Percentiles rank a stretch among this genome's conserved stretches.
Conservation (phyloP, 2,888 invertebrate genomes). For the Dioctria linearis region DNA sequence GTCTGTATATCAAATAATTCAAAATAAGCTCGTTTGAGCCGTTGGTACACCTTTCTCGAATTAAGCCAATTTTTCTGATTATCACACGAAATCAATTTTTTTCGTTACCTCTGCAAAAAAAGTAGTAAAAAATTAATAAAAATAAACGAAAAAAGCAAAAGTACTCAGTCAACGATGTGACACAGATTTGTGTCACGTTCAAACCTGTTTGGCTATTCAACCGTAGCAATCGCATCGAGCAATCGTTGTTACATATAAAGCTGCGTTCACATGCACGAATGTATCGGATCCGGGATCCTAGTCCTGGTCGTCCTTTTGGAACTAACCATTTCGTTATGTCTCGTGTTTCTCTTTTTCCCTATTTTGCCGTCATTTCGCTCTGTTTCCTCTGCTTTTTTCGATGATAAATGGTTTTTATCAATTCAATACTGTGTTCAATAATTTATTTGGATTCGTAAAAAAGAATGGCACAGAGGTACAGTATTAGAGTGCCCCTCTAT, state of each 20-base stretch:
- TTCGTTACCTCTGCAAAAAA: too few species aligned
- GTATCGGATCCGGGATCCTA: background rate
- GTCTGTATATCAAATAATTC: too few species aligned
- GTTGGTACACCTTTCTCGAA: too few species aligned
- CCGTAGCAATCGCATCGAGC: slow-evolving; percentile 31
- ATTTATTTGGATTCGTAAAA: slow-evolving; percentile 27
- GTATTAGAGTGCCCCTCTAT: slow-evolving; percentile 19
- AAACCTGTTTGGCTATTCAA: slow-evolving; percentile 30
- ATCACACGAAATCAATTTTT: slow-evolving; percentile 15
- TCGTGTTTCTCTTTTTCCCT: slow-evolving; percentile 32
- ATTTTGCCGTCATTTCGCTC: slow-evolving; percentile 37
- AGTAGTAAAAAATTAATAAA: too few species aligned
- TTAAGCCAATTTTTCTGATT: background rate
- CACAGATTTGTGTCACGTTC: slow-evolving; percentile 43
- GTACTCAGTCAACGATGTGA: slow-evolving; percentile 19
- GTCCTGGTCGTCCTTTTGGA: background rate
- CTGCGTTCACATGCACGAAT: slow-evolving; percentile 21
- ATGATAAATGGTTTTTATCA: slow-evolving; percentile 43
- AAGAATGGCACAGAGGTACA: slow-evolving; percentile 9
- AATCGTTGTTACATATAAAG: slow-evolving; percentile 30
- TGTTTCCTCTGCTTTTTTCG: slow-evolving; percentile 40
- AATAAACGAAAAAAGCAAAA: too few species aligned
- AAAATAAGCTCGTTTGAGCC: too few species aligned
- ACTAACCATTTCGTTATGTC: slow-evolving; percentile 18
- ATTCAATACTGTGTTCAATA: slow-evolving; percentile 43